Evolutionary conservation across 1,140 invertebrate genomes (phyloP).

Genomic region (Dendroctonus ponderosae): DNA sequence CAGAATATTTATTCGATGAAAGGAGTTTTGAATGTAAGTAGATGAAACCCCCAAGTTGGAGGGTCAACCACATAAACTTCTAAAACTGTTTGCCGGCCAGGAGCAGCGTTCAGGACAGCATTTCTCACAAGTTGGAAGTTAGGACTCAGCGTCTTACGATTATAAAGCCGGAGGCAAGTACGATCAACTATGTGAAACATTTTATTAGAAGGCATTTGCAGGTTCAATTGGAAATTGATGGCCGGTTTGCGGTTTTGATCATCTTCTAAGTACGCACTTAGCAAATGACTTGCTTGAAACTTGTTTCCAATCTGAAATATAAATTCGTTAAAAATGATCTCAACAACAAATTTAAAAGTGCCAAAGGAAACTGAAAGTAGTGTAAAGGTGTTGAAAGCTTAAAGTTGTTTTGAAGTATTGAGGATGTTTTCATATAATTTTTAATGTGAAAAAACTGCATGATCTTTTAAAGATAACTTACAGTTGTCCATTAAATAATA

Average conservation of each 20-base stretch:
- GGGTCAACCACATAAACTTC: slow-evolving; percentile 53
- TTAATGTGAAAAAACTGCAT: too few relatives aligned
- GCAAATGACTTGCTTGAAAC: slow-evolving; percentile 2
- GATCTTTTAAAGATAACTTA: too few relatives aligned
- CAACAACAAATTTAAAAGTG: too few relatives aligned
- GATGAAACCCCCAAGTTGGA: slow-evolving; percentile 46
- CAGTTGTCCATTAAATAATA: too few relatives aligned
- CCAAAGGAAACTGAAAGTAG: too few relatives aligned
- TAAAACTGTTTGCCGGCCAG: slow-evolving; percentile 47
- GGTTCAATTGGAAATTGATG: slow-evolving; percentile 44
- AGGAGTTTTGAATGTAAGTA: slow-evolving; percentile 49
- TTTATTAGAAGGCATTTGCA: slow-evolving; percentile 47
- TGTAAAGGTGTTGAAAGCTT: too few relatives aligned
- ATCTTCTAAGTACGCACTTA: slow-evolving; percentile 20
- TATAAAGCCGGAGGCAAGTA: slow-evolving; percentile 39
- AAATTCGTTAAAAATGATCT: too few relatives aligned
- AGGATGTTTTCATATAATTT: too few relatives aligned
- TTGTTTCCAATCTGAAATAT: too few relatives aligned
- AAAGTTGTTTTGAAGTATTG: too few relatives aligned
- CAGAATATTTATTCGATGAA: slow-evolving; percentile 38
- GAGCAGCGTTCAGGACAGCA: slow-evolving; percentile 46
- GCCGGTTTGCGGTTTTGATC: slow-evolving; percentile 27
- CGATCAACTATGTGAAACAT: slow-evolving; percentile 49
- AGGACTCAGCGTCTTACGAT: slow-evolving; percentile 42
- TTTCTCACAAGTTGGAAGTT: slow-evolving; percentile 43